Percentiles rank a stretch among this genome's conserved stretches.
Conservation (phyloP, 2,888 invertebrate species). For the Hydrotaea cyrtoneurina region DNA sequence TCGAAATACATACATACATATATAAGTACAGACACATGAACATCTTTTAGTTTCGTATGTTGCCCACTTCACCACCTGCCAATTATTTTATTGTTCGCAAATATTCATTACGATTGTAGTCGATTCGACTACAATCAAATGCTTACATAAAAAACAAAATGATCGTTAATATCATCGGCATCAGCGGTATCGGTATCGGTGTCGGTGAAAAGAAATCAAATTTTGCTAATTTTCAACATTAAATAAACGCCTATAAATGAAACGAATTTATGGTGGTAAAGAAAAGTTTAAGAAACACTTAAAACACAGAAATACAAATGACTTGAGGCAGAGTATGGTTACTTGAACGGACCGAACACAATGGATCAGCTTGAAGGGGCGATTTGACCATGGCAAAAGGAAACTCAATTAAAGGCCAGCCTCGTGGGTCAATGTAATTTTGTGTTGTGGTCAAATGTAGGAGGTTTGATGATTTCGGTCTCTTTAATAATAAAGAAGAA, state of each 20-base stretch:
- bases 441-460: no score
- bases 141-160: slow-evolving; percentile 33
- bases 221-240: slow-evolving; percentile 31
- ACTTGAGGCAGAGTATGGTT: background rate
- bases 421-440: no score
- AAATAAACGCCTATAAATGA: slow-evolving; percentile 22
- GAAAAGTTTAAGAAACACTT: background rate
- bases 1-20: no score
- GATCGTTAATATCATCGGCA: no score
- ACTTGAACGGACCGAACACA: background rate
- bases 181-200: no score
- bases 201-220: slow-evolving; percentile 37
- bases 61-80: slow-evolving; percentile 43
- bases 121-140: background rate
- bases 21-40: background rate
- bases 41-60: slow-evolving; percentile 32
- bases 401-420: no score
- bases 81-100: slow-evolving; percentile 51
- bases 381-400: background rate
- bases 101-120: slow-evolving; percentile 29
- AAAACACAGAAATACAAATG: slow-evolving; percentile 18
- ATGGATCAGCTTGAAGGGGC: background rate
- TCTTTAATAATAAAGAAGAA: no score
- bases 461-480: no score
- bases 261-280: background rate